Base-by-base conservation (phyloP, 2,797 vertebrate species). In the Acipenser oxyrinchus region DNA sequence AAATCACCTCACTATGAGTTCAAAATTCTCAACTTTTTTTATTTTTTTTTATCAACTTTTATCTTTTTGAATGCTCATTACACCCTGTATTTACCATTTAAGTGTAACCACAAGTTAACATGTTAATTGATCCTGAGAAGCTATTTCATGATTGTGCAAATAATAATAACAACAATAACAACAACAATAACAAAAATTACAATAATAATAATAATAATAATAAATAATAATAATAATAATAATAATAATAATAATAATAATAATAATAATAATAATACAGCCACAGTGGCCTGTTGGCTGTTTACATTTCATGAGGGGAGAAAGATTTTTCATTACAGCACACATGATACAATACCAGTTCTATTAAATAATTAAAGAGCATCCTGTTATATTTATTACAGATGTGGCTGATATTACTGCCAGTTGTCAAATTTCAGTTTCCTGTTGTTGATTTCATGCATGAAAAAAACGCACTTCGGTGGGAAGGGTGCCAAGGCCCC, bases 391-490 rank as follows among this genome's bases (percentile, higher is more conserved):
- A 83, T 86, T 87, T 85, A 85, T 86, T 84, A 78, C 66, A 66
- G 72, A 77, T 69, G 68, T 79, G 48, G 12, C 67, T 73, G 68
- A 72, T 84, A 82, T 76, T 84, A 79, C 79, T 82, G 72, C 69
- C 78, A 81, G 74, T 84, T 79, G 82, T 85, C 69, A 80, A 71
- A 80, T 83, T 84, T 83, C 7, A 0, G 79, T 78, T 88, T 88
- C 76, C 80, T 82, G 71, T 79, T 83, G 77, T 84, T 86, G 81
- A 80, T 86, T 84, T 86, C 77, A 84, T 83, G 80, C 79, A 84
- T 73, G 77, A 82, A 75, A 74, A 75, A 74, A 86, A 77, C 68
- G 78, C 70, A 78, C 10, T 68, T 65, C 13, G 0, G 0, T 72
- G 81, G 79, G 73, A 75, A 5, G 62, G 63, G 59, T 66, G 75